Percentiles rank a stretch among this genome's conserved stretches.
Conservation (phyloP, 2,797 vertebrate species). For the Coccyzus lansbergi region DNA sequence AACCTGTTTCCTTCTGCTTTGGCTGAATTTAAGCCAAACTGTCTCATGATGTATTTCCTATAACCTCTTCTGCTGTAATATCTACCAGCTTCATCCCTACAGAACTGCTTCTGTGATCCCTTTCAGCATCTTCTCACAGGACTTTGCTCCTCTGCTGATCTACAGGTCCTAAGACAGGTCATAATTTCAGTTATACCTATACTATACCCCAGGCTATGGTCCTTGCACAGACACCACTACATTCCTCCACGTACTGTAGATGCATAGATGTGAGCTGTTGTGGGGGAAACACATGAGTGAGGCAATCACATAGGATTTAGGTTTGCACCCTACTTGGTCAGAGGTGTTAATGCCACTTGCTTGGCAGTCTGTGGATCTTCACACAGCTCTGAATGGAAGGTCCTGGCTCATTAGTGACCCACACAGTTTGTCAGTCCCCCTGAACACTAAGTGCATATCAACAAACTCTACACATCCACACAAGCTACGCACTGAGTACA, state of each 20-base stretch:
- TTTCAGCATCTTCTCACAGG: neutral
- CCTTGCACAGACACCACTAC: neutral
- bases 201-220: neutral
- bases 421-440: accelerated
- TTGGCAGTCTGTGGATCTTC: neutral
- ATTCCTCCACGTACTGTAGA: neutral
- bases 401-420: neutral
- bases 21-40: neutral
- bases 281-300: neutral
- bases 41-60: neutral
- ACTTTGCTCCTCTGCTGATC: neutral
- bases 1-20: neutral
- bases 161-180: neutral
- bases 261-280: neutral
- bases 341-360: neutral
- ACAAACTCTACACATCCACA: neutral
- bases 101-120: neutral
- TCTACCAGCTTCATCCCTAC: neutral
- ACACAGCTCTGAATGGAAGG: neutral
- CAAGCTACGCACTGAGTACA: neutral
- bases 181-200: neutral
- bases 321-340: neutral
- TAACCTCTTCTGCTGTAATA: neutral
- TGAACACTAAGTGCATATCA: neutral
- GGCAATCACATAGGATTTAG: neutral